A percentile compares a stretch with the other conserved stretches of the same genome.
These are phyloP conservation scores for Monopterus albus DNA, from an alignment of 2,113 vertebrate species.

Conservation along the genomic window DNA sequence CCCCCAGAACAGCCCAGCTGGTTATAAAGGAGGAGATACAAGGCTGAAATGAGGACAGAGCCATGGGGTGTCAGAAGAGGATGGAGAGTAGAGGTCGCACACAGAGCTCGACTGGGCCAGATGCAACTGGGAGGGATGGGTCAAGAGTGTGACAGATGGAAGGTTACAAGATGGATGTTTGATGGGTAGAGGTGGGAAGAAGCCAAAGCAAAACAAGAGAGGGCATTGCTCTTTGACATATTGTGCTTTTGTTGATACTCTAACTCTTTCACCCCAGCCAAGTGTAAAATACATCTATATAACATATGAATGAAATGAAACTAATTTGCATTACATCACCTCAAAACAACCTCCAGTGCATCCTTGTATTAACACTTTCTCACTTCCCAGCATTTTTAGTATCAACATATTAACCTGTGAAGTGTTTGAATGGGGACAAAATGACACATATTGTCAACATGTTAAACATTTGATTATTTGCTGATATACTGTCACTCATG, in stretches of 20 bases:
- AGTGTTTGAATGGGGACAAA: too few relatives aligned
- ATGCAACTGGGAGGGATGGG: constrained; percentile 27
- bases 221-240: too few relatives aligned
- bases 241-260: too few relatives aligned
- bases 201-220: neutral
- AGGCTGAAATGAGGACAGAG: neutral
- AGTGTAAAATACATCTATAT: too few relatives aligned
- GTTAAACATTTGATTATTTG: neutral
- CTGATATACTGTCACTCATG: neutral
- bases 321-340: too few relatives aligned
- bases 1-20: neutral
- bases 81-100: neutral
- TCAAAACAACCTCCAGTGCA: too few relatives aligned
- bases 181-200: neutral
- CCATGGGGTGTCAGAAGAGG: neutral
- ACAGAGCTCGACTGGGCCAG: neutral
- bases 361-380: too few relatives aligned
- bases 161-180: neutral
- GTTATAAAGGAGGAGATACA: neutral
- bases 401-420: neutral
- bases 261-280: too few relatives aligned
- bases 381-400: neutral
- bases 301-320: too few relatives aligned
- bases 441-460: too few relatives aligned
- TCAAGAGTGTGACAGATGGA: neutral